Conservation (phyloP, 2,113 vertebrate genomes). For the Micromys minutus region DNA sequence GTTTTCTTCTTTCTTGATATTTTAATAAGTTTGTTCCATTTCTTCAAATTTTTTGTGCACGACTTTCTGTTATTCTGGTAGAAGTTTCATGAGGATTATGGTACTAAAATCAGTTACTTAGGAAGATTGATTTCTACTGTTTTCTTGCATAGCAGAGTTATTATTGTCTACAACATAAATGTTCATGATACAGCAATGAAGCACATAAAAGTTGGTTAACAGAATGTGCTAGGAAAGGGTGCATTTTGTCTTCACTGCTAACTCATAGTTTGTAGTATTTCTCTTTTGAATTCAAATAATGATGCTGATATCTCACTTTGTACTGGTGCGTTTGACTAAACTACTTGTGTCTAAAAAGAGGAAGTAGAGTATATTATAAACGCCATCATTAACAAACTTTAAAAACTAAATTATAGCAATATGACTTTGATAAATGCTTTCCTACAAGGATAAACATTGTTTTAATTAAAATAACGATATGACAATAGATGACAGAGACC, state of each 20-base stretch:
- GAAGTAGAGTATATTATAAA: background rate
- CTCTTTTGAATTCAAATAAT: background rate
- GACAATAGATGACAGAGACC: background rate
- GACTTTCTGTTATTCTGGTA: background rate
- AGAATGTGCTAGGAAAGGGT: background rate
- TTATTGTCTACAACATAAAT: background rate
- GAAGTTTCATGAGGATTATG: background rate
- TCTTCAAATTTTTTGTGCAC: background rate
- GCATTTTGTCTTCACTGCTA: background rate
- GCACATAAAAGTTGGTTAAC: background rate
- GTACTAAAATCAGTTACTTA: background rate
- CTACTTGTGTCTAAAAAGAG: background rate
- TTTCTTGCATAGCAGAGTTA: background rate
- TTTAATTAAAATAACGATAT: background rate
- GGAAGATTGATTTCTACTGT: background rate
- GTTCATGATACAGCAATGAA: background rate
- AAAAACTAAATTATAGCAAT: background rate
- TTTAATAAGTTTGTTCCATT: background rate
- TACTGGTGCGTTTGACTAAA: background rate
- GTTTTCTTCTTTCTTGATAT: background rate
- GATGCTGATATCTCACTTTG: background rate
- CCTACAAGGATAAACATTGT: slow-evolving; percentile 54
- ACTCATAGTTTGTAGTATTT: fast-evolving
- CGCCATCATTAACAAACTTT: background rate
- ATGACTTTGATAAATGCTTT: slow-evolving; percentile 59